Evolutionary conservation across 1,140 invertebrate species (phyloP), one percentile per base, ranked within the genome.

Genomic region (Parasteatoda tepidariorum): DNA sequence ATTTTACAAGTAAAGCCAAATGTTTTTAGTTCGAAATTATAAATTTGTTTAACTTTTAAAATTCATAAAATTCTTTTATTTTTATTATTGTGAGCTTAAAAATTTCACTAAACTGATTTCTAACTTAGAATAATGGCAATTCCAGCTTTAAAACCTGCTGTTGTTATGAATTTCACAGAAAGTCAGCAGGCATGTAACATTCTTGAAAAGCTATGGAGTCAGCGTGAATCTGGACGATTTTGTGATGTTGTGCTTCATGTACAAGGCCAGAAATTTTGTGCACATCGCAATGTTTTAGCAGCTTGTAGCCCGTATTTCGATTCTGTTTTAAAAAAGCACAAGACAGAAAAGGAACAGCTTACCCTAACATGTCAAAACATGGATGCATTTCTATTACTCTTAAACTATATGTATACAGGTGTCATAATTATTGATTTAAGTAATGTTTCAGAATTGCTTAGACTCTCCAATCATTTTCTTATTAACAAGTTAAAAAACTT

Each of bases 271-370:
- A 88, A 91, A 81, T 92, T 93, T 85, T 89, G 89, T 84, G 92
- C 92, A 13, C 93, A 94, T 88, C 90, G 92, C 62, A 91, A 91
- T 88, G 91, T 94, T 62, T 86, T 94, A 24, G 92, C 92, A n/a
- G 91, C 92, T n/a, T 91, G 91, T 87, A 93, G 92, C 85, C 92
- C 92, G 3, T 93, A 92, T 87, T 92, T 94, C 87, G 92, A 92
- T 87, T 91, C 91, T 6, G 90, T 92, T 78, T 88, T 93, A 55
- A 90, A 91, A 84, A 89, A 88, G 79, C 89, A 90, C 86, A 91
- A 90, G 86, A 88, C 90, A n/a, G 88, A 89, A 13, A 91, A 91
- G 85, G 92, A 93, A 86, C 88, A 91, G 85, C 83, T 92, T 57
- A 90, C 89, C 6, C 88, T 93, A 22, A 90, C 89, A 38, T 92